A percentile compares a stretch with the other conserved stretches of the same genome.
These are phyloP conservation scores for Idaea straminata DNA, from an alignment of 2,888 invertebrate species.

Conservation along the genomic window DNA sequence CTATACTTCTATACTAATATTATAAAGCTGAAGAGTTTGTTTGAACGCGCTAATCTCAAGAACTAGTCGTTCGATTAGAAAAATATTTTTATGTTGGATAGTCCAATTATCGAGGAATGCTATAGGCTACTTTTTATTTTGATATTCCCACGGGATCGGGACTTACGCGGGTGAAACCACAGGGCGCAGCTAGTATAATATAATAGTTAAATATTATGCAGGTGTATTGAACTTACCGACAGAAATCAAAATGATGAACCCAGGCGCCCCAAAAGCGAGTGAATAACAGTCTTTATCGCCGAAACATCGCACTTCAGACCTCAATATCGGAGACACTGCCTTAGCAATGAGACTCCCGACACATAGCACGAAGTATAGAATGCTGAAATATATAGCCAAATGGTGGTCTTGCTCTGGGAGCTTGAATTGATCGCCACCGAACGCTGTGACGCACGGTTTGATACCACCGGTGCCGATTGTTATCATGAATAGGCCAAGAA, in stretches of 20 bases:
- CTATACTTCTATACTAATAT: too few species aligned
- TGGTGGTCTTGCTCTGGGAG: conserved; percentile 83
- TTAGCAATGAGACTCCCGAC: conserved; percentile 87
- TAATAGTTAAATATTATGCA: conserved; percentile 3
- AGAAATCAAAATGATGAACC: conserved; percentile 84
- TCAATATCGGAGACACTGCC: conserved; percentile 85
- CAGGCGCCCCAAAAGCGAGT: conserved; percentile 88
- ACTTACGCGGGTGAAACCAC: too few species aligned
- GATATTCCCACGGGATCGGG: too few species aligned
- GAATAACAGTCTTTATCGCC: conserved; percentile 84
- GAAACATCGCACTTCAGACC: conserved; percentile 84
- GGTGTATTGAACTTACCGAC: conserved; percentile 81
- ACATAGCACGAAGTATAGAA: conserved; percentile 86
- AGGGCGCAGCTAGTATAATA: too few species aligned
- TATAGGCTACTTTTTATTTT: too few species aligned
- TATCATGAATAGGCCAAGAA: conserved; percentile 84
- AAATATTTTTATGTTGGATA: too few species aligned
- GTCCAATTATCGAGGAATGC: too few species aligned
- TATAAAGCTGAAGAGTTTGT: too few species aligned
- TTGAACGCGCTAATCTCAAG: too few species aligned
- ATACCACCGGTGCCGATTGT: conserved; percentile 90
- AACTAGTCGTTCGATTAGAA: neutral
- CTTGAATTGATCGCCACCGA: conserved; percentile 90
- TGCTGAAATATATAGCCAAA: conserved; percentile 85
- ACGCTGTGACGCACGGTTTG: conserved; percentile 90